Percentiles rank a stretch among this genome's conserved stretches.
Conservation (phyloP, 1,140 invertebrate genomes). For the Drosophila insularis region DNA sequence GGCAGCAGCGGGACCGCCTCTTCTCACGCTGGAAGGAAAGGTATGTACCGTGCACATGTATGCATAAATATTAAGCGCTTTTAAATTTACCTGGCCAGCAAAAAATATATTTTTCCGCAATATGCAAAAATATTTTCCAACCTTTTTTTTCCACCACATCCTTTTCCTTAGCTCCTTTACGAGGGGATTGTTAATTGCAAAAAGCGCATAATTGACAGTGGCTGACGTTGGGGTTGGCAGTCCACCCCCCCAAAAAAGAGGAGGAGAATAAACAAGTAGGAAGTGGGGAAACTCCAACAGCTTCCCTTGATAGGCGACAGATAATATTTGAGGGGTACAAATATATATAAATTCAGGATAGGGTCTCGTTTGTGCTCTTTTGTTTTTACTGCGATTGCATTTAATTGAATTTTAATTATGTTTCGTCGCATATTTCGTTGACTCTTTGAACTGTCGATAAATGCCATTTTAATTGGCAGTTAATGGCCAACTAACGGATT, state of each 20-base stretch:
- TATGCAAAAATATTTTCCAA: slow-evolving; percentile 67
- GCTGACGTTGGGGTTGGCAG: slow-evolving; percentile 36
- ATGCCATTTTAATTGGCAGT: slow-evolving; percentile 67
- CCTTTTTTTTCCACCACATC: neutral
- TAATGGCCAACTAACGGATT: slow-evolving; percentile 53
- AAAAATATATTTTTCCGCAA: slow-evolving; percentile 37
- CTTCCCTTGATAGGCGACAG: slow-evolving; percentile 31
- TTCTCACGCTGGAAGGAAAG: slow-evolving; percentile 88
- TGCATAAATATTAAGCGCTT: slow-evolving; percentile 58
- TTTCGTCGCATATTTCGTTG: slow-evolving; percentile 26
- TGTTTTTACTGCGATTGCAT: slow-evolving; percentile 33
- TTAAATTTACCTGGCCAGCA: slow-evolving; percentile 50
- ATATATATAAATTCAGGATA: neutral
- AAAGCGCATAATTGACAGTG: slow-evolving; percentile 72
- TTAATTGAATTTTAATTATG: slow-evolving; percentile 79
- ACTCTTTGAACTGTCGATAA: slow-evolving; percentile 52
- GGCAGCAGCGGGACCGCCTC: slow-evolving; percentile 87
- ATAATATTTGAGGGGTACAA: slow-evolving; percentile 45
- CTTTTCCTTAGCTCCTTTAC: neutral
- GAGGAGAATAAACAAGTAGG: neutral
- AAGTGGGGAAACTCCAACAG: neutral
- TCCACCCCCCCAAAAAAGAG: neutral
- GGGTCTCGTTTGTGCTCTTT: slow-evolving; percentile 27
- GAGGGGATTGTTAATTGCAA: slow-evolving; percentile 62
- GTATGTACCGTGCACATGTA: slow-evolving; percentile 32